Evolutionary conservation across 2,888 invertebrate species (phyloP).

Genomic region (Idaea straminata): DNA sequence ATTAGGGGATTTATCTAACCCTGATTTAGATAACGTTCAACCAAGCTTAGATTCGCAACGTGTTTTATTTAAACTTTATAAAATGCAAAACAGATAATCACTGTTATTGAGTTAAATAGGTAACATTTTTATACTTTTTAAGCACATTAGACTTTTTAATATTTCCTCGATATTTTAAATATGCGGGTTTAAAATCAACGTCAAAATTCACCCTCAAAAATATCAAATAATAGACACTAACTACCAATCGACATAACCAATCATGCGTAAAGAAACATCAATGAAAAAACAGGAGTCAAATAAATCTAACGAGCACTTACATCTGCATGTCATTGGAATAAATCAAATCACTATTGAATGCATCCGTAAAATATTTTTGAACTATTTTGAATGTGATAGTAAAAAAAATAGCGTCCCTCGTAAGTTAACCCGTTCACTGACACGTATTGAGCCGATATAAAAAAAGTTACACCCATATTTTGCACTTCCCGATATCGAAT

Average conservation of each 20-base stretch:
- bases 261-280: constrained; percentile 71
- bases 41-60: constrained; percentile 4
- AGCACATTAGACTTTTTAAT: constrained; percentile 1
- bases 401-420: constrained; percentile 63
- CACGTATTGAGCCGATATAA: constrained; percentile 71
- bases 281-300: constrained; percentile 76
- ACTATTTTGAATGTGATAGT: constrained; percentile 74
- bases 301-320: constrained; percentile 78
- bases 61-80: constrained; percentile 1
- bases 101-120: neutral
- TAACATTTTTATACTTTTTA: neutral
- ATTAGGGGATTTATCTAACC: constrained; percentile 67
- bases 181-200: constrained; percentile 29
- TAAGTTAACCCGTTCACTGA: constrained; percentile 76
- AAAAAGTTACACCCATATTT: constrained; percentile 80
- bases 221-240: constrained; percentile 66
- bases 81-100: neutral
- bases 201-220: constrained; percentile 41
- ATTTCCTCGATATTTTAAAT: neutral
- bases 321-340: constrained; percentile 79
- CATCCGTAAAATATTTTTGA: constrained; percentile 77
- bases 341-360: constrained; percentile 79
- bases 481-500: constrained; percentile 77
- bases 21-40: constrained; percentile 56
- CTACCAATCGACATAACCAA: constrained; percentile 76